Evolutionary conservation across 2,113 vertebrate species (phyloP).

Genomic region (Tachuris rubrigastra): DNA sequence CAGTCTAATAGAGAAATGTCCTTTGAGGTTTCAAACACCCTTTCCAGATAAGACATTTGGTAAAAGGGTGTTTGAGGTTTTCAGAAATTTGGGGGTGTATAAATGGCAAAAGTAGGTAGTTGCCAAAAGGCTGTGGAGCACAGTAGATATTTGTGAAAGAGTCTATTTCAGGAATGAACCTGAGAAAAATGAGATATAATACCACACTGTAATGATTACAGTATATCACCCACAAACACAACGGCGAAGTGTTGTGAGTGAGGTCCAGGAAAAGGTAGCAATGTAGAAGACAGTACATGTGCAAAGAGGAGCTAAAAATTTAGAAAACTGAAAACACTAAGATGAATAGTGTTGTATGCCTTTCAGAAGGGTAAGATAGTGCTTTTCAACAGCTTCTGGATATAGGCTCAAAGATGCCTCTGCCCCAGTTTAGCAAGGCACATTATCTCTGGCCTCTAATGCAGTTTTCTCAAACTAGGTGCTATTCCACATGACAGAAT

Average conservation of each 20-base stretch:
- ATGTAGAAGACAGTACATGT: not conserved
- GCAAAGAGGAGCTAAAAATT: not conserved
- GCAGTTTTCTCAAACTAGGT: not conserved
- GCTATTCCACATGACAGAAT: not conserved
- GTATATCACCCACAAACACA: not conserved
- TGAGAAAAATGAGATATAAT: not conserved
- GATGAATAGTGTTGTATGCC: not conserved
- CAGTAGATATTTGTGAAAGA: not conserved
- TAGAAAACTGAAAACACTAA: not conserved
- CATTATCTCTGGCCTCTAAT: accelerated
- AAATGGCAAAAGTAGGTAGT: not conserved
- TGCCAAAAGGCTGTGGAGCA: not conserved
- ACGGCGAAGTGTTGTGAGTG: not conserved
- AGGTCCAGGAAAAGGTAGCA: not conserved
- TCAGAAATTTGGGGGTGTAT: not conserved
- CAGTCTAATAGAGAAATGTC: not conserved
- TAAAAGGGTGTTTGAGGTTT: not conserved
- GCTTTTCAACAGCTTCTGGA: not conserved
- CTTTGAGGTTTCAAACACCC: not conserved
- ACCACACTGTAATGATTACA: not conserved
- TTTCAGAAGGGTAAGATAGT: not conserved
- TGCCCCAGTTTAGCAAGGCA: not conserved
- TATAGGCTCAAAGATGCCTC: not conserved
- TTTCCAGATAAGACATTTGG: not conserved
- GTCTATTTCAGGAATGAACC: not conserved